Percentiles rank a stretch among this genome's conserved stretches.
Evolutionary conservation across 2,113 vertebrate species (phyloP).

Genomic region (Leiothrix lutea): DNA sequence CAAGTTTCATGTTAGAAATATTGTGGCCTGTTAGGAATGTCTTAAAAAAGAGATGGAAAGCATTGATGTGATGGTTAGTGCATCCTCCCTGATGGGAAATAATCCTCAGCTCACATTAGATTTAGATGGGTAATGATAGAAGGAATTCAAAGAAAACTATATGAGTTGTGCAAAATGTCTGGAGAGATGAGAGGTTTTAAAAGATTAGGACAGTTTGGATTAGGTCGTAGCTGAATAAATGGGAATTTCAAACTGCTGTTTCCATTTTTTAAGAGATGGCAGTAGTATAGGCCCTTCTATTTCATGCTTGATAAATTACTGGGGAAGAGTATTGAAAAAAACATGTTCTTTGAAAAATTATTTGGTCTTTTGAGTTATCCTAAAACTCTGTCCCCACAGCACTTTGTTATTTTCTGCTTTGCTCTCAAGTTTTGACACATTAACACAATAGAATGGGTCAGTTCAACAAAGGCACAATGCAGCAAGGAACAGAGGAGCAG

Average conservation of each 20-base stretch:
- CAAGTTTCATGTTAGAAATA: background rate
- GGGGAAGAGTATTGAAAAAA: background rate
- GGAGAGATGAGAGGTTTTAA: background rate
- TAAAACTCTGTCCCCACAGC: background rate
- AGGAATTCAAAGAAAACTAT: background rate
- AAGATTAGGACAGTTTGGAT: background rate
- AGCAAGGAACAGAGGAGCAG: background rate
- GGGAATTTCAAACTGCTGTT: background rate
- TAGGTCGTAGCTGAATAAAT: background rate
- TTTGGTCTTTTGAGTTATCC: background rate
- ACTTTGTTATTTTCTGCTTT: background rate
- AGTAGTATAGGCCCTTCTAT: background rate
- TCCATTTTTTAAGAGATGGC: background rate
- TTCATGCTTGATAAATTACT: background rate
- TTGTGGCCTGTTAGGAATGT: background rate
- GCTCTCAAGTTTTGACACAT: background rate
- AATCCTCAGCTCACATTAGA: background rate
- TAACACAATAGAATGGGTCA: background rate
- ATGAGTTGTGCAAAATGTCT: background rate
- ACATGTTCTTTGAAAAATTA: background rate
- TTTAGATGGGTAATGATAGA: background rate
- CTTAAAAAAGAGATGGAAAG: background rate
- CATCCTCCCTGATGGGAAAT: background rate
- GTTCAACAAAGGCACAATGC: background rate
- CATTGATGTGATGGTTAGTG: background rate